Base-by-base conservation (phyloP, 2,888 invertebrate species). In the Chrysolina americana region DNA sequence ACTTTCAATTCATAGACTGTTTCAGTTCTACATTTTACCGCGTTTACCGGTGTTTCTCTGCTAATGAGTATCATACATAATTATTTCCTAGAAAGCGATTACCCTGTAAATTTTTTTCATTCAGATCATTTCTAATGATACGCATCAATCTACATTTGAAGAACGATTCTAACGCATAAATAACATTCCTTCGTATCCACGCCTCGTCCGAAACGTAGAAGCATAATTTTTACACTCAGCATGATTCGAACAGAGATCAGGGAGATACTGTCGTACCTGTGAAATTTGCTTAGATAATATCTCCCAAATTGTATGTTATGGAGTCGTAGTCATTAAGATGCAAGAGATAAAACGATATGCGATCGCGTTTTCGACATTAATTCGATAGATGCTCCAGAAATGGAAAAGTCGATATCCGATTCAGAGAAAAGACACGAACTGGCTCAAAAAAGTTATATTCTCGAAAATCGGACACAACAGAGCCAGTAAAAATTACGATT, bases 261-360 rank as follows among this genome's bases (percentile, higher is more conserved):
- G 62, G 74, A 74, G 69, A 74, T 59, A 59, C 21, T 64, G 70
- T 70, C 64, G 65, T 65, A 65, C 64, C 75, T 65, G 69, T 72
- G 17, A 75, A 75, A 75, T 75, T 73, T 75, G 75, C 75, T 62
- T 75, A 65, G 72, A 75, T 75, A 75, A 65, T 65, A 75, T 75
- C 72, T 73, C 50, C 48, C 62, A 66, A 75, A 75, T 75, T 72
- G 72, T 73, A 70, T 65, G 75, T 75, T 75, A 71, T 70, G 69
- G 62, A 68, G 65, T 66, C 64, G 56, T 44, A 70, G 70, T 75
- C 66, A 75, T 75, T 75, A 75, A 75, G 72, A 75, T 75, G 48
- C 65, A 56, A 63, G 41, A 66, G 75, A 75, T 75, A 75, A 74
- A 70, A 63, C 56, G 66, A 13, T 59, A 59, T 59, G 2, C 28